Conservation (phyloP, 2,888 invertebrate species). For the Tetanocera ferruginea region DNA sequence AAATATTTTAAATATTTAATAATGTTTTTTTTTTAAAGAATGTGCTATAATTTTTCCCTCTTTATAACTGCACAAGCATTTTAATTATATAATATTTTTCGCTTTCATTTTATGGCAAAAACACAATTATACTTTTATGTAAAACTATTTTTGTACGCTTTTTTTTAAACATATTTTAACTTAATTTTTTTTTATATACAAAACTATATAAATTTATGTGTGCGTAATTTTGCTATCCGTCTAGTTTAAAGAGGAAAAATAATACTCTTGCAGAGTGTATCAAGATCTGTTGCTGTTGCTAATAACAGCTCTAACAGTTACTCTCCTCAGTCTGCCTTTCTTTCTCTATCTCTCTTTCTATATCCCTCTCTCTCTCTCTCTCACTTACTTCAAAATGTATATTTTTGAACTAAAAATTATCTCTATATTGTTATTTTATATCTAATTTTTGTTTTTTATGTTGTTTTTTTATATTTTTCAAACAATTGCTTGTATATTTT, state of each 20-base stretch:
- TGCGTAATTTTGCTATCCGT: constrained; percentile 9
- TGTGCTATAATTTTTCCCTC: constrained; percentile 49
- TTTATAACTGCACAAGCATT: constrained; percentile 38
- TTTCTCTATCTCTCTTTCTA: constrained; percentile 30
- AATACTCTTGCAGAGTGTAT: background rate
- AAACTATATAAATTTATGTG: constrained; percentile 5
- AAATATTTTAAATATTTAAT: background rate
- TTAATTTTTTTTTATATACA: background rate
- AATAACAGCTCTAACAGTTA: background rate
- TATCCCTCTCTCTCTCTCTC: background rate
- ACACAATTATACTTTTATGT: background rate
- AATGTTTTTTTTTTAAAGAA: constrained; percentile 47
- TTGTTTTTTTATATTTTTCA: constrained; percentile 41
- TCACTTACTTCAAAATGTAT: background rate
- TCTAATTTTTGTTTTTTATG: background rate
- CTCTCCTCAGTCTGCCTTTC: constrained; percentile 30
- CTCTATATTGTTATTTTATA: constrained; percentile 20
- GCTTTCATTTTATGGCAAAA: background rate
- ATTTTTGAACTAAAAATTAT: background rate
- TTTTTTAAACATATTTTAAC: background rate
- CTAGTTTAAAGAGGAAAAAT: background rate
- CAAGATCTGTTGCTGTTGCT: background rate
- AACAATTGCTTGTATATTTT: constrained; percentile 50
- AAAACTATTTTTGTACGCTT: background rate
- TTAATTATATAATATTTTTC: background rate